Evolutionary conservation across 2,888 invertebrate genomes (phyloP), one percentile per base, ranked within the genome.

Genomic region (Pimpla rufipes): DNA sequence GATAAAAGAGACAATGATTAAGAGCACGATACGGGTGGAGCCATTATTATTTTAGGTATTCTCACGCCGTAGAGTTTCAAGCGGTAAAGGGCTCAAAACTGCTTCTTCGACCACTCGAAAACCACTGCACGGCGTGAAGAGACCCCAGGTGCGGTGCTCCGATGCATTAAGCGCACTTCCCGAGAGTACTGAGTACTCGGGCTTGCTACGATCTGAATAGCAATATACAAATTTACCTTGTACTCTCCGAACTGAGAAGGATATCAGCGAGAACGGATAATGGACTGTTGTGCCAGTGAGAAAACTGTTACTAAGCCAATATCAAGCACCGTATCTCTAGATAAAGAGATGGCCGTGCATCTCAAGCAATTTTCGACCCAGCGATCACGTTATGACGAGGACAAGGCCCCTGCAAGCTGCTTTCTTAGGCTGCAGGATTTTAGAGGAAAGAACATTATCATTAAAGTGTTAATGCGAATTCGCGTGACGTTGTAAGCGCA

Each of bases 161-260:
- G 68, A 68, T 78, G 74, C 62, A 74, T 78, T 73, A n/a, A 45
- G 16, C 42, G 29, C 75, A 13, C 29, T 35, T n/a, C 35, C n/a
- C 57, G 42, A 42, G 29, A 64, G 57, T 29, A 71, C 42, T 16
- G 52, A 76, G 66, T 83, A 66, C 79, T 67, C 71, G 50, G 35
- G 75, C 59, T 70, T 50, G 66, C 74, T 68, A 62, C 68, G 79
- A 52, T 68, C 74, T 74, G 87, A 85, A 85, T 82, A 81, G 85
- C 83, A 82, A 85, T 84, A 85, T 85, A 82, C 81, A 80, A 84
- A 84, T 85, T 86, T 78, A 73, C 67, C 71, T 42, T 42, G 67
- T 62, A 57, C 37, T 35, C 57, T 4, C 55, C 47, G 18, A 66
- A 50, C 66, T 45, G 57, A 21, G 37, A 37, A 42, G 23, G 47